Evolutionary conservation across 1,140 invertebrate species (phyloP).

Genomic region (Pissodes strobi): DNA sequence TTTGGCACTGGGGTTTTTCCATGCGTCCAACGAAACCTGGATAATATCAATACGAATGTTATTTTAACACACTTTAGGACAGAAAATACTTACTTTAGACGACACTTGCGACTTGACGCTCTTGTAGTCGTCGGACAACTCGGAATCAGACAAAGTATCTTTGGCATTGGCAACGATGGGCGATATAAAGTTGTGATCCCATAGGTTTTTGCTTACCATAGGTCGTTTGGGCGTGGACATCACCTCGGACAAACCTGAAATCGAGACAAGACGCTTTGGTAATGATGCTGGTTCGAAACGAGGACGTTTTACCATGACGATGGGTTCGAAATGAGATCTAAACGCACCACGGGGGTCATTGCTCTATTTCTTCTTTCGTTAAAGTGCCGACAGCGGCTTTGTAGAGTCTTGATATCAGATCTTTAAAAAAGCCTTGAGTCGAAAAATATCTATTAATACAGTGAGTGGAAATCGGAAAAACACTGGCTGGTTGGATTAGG

Average conservation of each 20-base stretch:
- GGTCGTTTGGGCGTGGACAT: slow-evolving; percentile 53
- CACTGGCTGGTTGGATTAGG: too few relatives aligned
- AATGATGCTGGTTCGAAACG: background rate
- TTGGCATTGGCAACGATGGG: slow-evolving; percentile 44
- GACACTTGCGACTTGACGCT: slow-evolving; percentile 33
- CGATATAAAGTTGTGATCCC: slow-evolving; percentile 44
- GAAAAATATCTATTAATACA: too few relatives aligned
- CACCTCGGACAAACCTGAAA: slow-evolving; percentile 45
- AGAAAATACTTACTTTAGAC: slow-evolving; percentile 15
- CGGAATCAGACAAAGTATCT: slow-evolving; percentile 45
- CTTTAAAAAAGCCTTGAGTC: too few relatives aligned
- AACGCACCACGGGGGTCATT: too few relatives aligned
- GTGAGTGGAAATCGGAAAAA: too few relatives aligned
- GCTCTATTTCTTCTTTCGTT: too few relatives aligned
- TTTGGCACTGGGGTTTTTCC: slow-evolving; percentile 12
- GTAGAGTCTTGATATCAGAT: too few relatives aligned
- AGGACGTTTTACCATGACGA: background rate
- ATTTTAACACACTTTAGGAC: background rate
- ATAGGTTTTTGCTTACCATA: slow-evolving; percentile 31
- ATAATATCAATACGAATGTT: background rate
- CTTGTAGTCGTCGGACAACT: slow-evolving; percentile 46
- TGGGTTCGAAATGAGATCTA: too few relatives aligned
- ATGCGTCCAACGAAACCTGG: slow-evolving; percentile 22
- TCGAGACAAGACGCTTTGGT: background rate
- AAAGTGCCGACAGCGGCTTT: too few relatives aligned